Evolutionary conservation across 2,888 invertebrate species (phyloP).

Genomic region (Nesidiocoris tenuis): DNA sequence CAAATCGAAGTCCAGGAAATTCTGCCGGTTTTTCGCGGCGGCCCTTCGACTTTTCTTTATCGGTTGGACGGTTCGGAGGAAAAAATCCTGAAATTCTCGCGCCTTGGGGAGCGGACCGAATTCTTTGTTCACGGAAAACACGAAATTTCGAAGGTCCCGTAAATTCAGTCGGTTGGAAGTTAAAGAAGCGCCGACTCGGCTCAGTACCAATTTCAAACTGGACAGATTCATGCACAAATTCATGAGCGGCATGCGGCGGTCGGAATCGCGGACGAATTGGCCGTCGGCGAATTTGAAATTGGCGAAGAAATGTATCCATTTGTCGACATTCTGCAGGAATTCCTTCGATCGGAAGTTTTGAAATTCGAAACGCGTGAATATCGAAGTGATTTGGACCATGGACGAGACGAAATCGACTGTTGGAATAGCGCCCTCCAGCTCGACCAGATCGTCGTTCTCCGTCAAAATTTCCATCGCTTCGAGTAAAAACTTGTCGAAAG

Average conservation of each 20-base stretch:
- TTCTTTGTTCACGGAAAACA: too few relatives aligned
- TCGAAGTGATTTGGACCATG: conserved; percentile 10
- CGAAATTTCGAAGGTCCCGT: too few relatives aligned
- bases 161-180: neutral
- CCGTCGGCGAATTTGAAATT: conserved; percentile 5
- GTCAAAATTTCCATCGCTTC: neutral
- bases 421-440: neutral
- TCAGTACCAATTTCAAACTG: conserved; percentile 10
- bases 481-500: conserved; percentile 4
- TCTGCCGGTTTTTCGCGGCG: neutral
- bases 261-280: neutral
- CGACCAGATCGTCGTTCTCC: neutral
- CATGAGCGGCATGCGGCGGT: conserved; percentile 10
- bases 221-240: conserved; percentile 28
- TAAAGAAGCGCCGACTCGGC: neutral
- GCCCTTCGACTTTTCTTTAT: neutral
- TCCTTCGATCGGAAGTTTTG: neutral
- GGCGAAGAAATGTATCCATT: conserved; percentile 9
- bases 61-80: neutral
- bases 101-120: too few relatives aligned
- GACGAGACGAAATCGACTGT: conserved; percentile 2
- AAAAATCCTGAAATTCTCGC: too few relatives aligned
- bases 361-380: neutral
- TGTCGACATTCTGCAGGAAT: neutral
- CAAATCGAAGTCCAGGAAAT: neutral